Base-by-base conservation (phyloP, 2,113 vertebrate species). In the Mesembrinibis cayennensis region DNA sequence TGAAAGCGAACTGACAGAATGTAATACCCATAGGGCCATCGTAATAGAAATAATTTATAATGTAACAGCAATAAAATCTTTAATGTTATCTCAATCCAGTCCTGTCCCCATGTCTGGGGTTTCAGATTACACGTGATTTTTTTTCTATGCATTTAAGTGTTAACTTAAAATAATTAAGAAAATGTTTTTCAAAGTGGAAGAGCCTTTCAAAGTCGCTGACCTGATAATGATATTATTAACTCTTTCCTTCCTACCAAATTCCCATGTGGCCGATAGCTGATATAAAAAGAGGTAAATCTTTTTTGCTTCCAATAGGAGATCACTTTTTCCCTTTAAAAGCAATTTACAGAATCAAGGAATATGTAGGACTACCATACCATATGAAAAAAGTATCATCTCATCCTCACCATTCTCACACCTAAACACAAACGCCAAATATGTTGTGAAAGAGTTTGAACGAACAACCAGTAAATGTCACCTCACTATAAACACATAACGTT, bases 31-130 rank as follows among this genome's bases (percentile, higher is more conserved):
- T 93, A 98, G 98, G 99, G 98, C 98, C 96, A 40, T 87, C 97
- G 98, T 99, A 99, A 98, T 99, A 99, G 99, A 99, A 99, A 99
- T 99, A 99, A 99, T 99, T 99, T 99, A 99, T 99, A 99, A 99
- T 99, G 98, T 98, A 99, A 98, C 99, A 99, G 99, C 99, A 99
- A 99, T 99, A 99, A 99, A 99, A 99, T 98, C 99, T 99, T 99
- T 99, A 99, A 99, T 99, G 99, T 99, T 99, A 99, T 99, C 99
- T 99, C 98, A 98, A 98, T 98, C 98, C 98, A 97, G 99, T 98
- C 98, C 98, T 98, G 98, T 98, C 98, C 98, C 98, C 96, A 97
- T 98, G 98, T 98, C 98, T 97, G 90, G 87, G 89, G 98, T 98
- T 98, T 99, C 98, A 97, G 92, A 98, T 99, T 99, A 98, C 99